phyloP scores from a whole-genome alignment of 2,888 invertebrate species.

The Athrips mouffetella region DNA sequence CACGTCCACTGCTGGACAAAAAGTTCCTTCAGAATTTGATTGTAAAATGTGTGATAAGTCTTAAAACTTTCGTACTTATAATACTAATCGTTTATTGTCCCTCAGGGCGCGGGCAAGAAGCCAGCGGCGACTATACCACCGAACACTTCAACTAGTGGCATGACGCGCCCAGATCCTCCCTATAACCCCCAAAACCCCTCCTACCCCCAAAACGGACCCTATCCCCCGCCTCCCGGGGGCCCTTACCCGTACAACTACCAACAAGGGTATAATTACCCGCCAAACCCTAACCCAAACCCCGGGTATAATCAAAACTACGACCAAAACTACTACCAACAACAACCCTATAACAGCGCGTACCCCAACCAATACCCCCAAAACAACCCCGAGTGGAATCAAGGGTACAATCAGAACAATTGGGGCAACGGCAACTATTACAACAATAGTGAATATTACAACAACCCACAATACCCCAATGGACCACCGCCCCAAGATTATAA shows the following conservation, averaged over 20 bases:
- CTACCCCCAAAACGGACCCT: constrained; percentile 58
- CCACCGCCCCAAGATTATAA: constrained; percentile 54
- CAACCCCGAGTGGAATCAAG: constrained; percentile 45
- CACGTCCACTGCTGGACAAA: too few species aligned
- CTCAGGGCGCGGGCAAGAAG: constrained; percentile 64
- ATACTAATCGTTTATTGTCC: constrained; percentile 4
- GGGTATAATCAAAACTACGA: constrained; percentile 65
- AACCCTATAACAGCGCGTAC: constrained; percentile 57
- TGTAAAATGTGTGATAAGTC: too few species aligned
- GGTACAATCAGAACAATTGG: constrained; percentile 63
- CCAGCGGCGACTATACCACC: constrained; percentile 74
- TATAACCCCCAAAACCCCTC: constrained; percentile 47
- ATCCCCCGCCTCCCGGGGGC: constrained; percentile 46
- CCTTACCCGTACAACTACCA: constrained; percentile 68
- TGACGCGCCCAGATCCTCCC: constrained; percentile 40
- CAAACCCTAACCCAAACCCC: constrained; percentile 68
- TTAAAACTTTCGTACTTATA: constrained; percentile 7
- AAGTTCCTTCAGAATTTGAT: too few species aligned
- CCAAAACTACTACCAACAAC: constrained; percentile 57
- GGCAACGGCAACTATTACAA: constrained; percentile 67
- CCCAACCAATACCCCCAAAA: constrained; percentile 53
- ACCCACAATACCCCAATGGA: constrained; percentile 59
- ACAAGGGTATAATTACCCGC: constrained; percentile 68
- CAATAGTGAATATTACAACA: constrained; percentile 59
- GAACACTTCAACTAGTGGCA: constrained; percentile 51